phyloP scores from a whole-genome alignment of 2,113 vertebrate genomes.

The Phaetusa simplex region DNA sequence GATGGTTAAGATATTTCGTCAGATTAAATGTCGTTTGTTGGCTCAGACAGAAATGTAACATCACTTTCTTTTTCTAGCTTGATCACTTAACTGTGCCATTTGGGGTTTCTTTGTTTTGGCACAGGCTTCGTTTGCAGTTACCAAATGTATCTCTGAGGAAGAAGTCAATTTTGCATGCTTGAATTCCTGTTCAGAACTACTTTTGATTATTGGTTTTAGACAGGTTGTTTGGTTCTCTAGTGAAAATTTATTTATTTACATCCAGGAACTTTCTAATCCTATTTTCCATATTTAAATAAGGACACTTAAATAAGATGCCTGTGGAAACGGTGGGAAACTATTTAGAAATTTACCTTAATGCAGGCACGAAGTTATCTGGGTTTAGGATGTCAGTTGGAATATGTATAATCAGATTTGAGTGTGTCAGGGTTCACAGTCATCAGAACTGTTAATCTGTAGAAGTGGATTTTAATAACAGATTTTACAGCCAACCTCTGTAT shows the following conservation, averaged over 20 bases:
- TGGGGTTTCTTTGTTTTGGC: neutral
- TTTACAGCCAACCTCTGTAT: neutral
- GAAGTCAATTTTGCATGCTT: neutral
- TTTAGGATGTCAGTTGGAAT: neutral
- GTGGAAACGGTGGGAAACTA: neutral
- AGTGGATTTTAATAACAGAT: neutral
- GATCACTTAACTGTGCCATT: neutral
- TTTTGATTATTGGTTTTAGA: neutral
- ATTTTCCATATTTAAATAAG: neutral
- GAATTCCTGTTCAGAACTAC: neutral
- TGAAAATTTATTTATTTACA: neutral
- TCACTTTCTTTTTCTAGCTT: neutral
- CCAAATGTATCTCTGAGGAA: neutral
- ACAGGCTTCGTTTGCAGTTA: neutral
- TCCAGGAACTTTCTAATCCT: neutral
- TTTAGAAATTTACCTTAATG: neutral
- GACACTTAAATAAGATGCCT: neutral
- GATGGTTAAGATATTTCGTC: neutral
- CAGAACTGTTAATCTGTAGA: neutral
- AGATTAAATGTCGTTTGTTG: neutral
- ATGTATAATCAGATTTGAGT: neutral
- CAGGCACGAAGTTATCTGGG: neutral
- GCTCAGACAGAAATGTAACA: neutral
- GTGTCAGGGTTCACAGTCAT: neutral
- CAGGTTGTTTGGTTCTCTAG: neutral